These are phyloP conservation scores for Paguma larvata DNA, from an alignment of 2,797 vertebrate genomes.

Conservation along the genomic window DNA sequence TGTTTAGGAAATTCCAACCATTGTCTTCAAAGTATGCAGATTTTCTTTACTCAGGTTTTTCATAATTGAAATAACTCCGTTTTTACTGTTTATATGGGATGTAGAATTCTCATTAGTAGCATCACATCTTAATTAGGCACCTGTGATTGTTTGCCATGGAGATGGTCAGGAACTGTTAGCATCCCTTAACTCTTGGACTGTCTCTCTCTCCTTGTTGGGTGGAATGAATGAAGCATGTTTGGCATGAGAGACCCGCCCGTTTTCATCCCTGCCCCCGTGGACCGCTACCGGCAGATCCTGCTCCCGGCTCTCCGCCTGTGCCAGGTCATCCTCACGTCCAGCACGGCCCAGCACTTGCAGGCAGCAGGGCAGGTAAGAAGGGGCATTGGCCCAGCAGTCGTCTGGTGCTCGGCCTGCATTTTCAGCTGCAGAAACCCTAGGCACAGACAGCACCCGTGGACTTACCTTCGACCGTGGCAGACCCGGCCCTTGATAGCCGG, in stretches of 20 bases:
- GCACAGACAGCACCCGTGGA: rapidly evolving
- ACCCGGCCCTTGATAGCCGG: neutral
- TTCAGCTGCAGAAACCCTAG: neutral
- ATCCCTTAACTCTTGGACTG: slow-evolving; percentile 4
- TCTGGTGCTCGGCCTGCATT: neutral
- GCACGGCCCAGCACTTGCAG: slow-evolving; percentile 95
- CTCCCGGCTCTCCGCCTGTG: slow-evolving; percentile 95
- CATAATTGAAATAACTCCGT: neutral
- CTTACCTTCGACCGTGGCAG: neutral
- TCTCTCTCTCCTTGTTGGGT: slow-evolving; percentile 44
- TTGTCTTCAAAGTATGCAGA: neutral
- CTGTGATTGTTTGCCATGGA: neutral
- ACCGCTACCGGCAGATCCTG: slow-evolving; percentile 97
- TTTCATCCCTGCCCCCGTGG: slow-evolving; percentile 96
- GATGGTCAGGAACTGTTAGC: neutral
- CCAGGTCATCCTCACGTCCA: slow-evolving; percentile 97
- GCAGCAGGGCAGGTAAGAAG: slow-evolving; percentile 95
- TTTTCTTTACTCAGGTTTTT: neutral
- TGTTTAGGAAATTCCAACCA: neutral
- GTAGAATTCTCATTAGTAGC: neutral
- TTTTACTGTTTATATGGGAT: neutral
- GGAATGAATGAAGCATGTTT: slow-evolving; percentile 90
- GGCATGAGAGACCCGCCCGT: slow-evolving; percentile 94
- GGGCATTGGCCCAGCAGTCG: neutral
- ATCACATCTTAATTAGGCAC: neutral